Percentiles rank a stretch among this genome's conserved stretches.
Conservation (phyloP, 2,888 invertebrate species). For the Mimas tiliae region DNA sequence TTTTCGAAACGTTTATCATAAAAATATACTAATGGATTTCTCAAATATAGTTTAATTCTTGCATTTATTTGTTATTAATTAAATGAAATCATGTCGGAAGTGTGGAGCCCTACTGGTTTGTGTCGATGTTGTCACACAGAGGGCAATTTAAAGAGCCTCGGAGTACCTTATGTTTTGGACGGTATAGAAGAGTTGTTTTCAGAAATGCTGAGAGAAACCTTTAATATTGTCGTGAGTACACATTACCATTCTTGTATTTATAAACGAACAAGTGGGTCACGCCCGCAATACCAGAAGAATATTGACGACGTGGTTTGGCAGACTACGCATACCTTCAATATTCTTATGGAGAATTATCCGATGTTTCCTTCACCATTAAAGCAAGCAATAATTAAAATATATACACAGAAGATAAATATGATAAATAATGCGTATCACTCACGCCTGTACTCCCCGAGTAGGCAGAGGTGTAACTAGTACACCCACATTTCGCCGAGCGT, state of each 20-base stretch:
- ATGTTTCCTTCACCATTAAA: no score
- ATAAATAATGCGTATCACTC: no score
- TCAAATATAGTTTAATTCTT: not conserved
- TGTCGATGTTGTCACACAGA: constrained; percentile 73
- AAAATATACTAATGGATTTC: constrained; percentile 6
- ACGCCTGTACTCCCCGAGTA: no score
- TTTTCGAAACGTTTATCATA: constrained; percentile 20
- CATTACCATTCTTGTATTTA: constrained; percentile 12
- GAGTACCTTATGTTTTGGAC: constrained; percentile 40
- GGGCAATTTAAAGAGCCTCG: constrained; percentile 58
- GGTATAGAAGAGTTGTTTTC: constrained; percentile 55
- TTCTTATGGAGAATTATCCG: no score
- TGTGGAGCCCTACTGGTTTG: constrained; percentile 50
- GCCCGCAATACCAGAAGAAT: no score
- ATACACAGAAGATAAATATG: no score
- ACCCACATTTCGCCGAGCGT: no score
- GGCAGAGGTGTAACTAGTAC: no score
- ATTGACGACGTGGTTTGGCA: no score
- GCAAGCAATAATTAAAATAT: no score
- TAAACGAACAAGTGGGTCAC: no score
- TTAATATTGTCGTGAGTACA: constrained; percentile 61
- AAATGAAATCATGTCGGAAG: constrained; percentile 49
- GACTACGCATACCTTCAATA: no score
- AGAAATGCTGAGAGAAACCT: constrained; percentile 56
- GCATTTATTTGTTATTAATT: not conserved